Evolutionary conservation across 2,113 vertebrate species (phyloP).

Genomic region (Ageneiosus marmoratus): DNA sequence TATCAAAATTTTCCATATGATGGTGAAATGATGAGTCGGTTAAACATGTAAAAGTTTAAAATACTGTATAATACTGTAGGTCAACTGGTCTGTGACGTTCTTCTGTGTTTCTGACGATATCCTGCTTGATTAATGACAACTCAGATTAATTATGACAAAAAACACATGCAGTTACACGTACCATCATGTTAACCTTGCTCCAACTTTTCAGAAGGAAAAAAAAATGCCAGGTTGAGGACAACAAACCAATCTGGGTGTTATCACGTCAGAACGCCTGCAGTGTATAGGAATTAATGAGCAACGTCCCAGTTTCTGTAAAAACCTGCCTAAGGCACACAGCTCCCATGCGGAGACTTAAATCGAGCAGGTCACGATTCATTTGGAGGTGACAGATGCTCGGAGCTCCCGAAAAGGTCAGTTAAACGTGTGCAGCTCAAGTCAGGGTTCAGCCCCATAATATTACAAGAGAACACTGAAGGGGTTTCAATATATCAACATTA

Average conservation of each 20-base stretch:
- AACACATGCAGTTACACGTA: neutral
- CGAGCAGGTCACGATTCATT: constrained; percentile 13
- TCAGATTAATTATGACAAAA: neutral
- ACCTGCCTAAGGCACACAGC: constrained; percentile 14
- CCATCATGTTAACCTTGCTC: neutral
- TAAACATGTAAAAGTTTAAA: neutral
- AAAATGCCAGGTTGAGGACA: constrained; percentile 1
- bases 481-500: constrained; percentile 1
- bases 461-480: constrained; percentile 2
- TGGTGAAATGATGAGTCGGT: neutral
- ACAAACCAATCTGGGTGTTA: neutral
- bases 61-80: too few relatives aligned
- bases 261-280: constrained; percentile 17
- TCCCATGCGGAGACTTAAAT: constrained; percentile 37
- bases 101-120: too few relatives aligned
- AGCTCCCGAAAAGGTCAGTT: constrained; percentile 18
- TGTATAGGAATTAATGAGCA: constrained; percentile 37
- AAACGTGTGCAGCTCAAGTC: neutral
- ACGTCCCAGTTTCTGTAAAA: constrained; percentile 35
- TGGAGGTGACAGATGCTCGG: constrained; percentile 33
- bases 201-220: neutral
- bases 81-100: too few relatives aligned
- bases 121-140: neutral
- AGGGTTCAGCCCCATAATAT: neutral
- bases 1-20: neutral